Evolutionary conservation across 2,888 invertebrate genomes (phyloP), one percentile per base, ranked within the genome.

Genomic region (Ophion ventricosus): DNA sequence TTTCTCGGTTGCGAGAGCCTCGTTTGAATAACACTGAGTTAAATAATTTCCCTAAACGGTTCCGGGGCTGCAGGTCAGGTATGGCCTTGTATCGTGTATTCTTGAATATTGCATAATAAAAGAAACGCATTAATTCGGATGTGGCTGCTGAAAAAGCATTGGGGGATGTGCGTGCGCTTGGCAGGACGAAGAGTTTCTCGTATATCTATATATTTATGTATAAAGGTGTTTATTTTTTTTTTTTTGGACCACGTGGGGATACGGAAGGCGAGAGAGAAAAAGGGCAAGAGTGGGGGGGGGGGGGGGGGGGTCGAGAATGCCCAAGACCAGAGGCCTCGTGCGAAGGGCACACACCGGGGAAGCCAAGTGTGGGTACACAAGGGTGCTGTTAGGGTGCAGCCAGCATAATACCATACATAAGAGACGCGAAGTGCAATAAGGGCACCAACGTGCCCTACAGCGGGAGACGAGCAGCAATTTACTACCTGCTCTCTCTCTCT

Each of bases 31-130:
- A 93, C 92, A 93, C 90, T 91, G 89, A 90, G 88, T 81, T 83
- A 91, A 92, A 93, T 93, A 93, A 93, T 93, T 93, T 93, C 89
- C 92, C 92, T 93, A 93, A 93, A 93, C 92, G 92, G 92, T 92
- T 91, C 89, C 91, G 87, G 82, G 88, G 85, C 87, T 83, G 87
- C 87, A 85, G 88, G 87, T 88, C 90, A 91, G 92, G 90, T 89
- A 88, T 83, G 83, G 77, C 86, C 70, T 67, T 70, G 78, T 63
- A 85, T 66, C 29, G 40, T 63, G 87, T 88, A 87, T 88, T 88
- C 86, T 90, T 89, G 88, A 90, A 90, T 92, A 90, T 90, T 90
- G 90, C 91, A 92, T 91, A 91, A 93, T 92, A 92, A 93, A 93
- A 90, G 92, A 90, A 91, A 91, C 89, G 78, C 84, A 84, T 84